A percentile compares a stretch with the other conserved stretches of the same genome.
These are phyloP conservation scores for Potamilus streckersoni DNA, from an alignment of 1,140 invertebrate species.

Conservation along the genomic window DNA sequence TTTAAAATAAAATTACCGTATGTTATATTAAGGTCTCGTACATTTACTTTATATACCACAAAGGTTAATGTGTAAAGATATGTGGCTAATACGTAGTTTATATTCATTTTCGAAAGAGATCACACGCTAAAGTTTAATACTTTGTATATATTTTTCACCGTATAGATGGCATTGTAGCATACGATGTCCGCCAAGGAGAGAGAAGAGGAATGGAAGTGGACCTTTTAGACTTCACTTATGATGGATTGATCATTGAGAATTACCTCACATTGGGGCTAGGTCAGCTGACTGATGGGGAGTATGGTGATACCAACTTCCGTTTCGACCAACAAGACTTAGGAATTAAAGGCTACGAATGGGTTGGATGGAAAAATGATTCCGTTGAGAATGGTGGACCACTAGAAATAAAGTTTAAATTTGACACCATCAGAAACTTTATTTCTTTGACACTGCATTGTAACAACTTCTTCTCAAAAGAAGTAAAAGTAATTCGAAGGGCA, in stretches of 20 bases:
- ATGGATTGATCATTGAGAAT: slow-evolving; percentile 78
- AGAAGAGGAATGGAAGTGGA: slow-evolving; percentile 80
- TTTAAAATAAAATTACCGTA: too few relatives aligned
- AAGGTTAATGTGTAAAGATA: too few relatives aligned
- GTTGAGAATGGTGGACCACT: slow-evolving; percentile 67
- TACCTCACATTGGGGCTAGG: slow-evolving; percentile 76
- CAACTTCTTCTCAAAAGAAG: slow-evolving; percentile 78
- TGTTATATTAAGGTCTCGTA: too few relatives aligned
- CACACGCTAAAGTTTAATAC: too few relatives aligned
- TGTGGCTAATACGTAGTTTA: too few relatives aligned
- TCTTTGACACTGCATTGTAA: slow-evolving; percentile 84
- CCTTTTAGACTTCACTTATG: slow-evolving; percentile 91
- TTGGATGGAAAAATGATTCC: slow-evolving; percentile 89
- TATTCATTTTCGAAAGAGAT: too few relatives aligned
- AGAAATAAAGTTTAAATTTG: slow-evolving; percentile 82
- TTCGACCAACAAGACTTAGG: slow-evolving; percentile 77
- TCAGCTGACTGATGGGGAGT: slow-evolving; percentile 85
- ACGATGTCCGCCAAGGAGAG: slow-evolving; percentile 87
- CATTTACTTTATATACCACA: too few relatives aligned
- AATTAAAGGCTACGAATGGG: slow-evolving; percentile 84
- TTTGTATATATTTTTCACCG: slow-evolving; percentile 56
- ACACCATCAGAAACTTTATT: slow-evolving; percentile 87
- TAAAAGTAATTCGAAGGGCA: slow-evolving; percentile 74
- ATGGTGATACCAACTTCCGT: slow-evolving; percentile 80
- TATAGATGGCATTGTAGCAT: slow-evolving; percentile 83